Evolutionary conservation across 2,888 invertebrate genomes (phyloP).

Genomic region (Julus scandinavius): DNA sequence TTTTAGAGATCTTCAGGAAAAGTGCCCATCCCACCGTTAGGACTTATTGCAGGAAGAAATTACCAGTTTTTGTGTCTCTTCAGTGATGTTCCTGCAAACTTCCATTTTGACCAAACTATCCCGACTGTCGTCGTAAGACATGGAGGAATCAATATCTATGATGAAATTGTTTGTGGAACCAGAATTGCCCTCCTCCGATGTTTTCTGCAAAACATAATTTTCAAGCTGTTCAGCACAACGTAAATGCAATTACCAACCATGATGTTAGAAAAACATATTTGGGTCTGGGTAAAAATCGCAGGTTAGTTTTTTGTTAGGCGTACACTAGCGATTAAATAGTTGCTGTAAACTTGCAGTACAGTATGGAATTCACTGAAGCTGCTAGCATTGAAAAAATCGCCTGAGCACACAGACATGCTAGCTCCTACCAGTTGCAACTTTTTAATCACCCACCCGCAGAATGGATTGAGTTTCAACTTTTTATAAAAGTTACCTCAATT

Average conservation of each 20-base stretch:
- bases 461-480: too few relatives aligned
- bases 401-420: too few relatives aligned
- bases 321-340: too few relatives aligned
- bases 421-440: too few relatives aligned
- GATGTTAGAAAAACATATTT: not conserved
- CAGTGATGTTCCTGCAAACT: constrained; percentile 50
- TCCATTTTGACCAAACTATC: constrained; percentile 56
- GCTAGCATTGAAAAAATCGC: too few relatives aligned
- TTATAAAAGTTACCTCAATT: too few relatives aligned
- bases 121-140: constrained; percentile 57
- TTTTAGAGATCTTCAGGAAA: constrained; percentile 35
- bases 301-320: too few relatives aligned
- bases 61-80: constrained; percentile 56
- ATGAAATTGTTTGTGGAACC: constrained; percentile 52
- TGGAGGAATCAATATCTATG: constrained; percentile 56
- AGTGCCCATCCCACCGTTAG: constrained; percentile 47
- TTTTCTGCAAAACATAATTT: constrained; percentile 36
- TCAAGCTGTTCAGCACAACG: not conserved
- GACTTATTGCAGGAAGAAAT: constrained; percentile 55
- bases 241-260: not conserved
- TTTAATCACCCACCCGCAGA: too few relatives aligned
- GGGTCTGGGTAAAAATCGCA: not conserved
- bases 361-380: too few relatives aligned
- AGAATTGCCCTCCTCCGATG: constrained; percentile 40
- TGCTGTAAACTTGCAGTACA: too few relatives aligned